Evolutionary conservation across 35 echinoderm and acorn worm genomes (phyloP).

Genomic region (Apostichopus californicus): DNA sequence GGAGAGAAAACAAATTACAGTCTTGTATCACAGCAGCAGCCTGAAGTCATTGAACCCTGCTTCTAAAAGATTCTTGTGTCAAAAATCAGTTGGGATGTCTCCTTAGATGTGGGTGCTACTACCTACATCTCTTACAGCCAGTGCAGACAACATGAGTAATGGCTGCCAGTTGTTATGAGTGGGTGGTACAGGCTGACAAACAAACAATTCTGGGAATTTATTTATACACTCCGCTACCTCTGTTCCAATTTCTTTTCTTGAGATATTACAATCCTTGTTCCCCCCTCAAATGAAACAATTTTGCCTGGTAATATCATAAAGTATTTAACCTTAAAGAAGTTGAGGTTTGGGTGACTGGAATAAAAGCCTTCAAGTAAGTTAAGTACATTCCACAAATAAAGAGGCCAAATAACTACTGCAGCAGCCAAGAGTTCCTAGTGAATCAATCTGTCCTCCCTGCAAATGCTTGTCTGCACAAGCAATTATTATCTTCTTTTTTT

Average conservation of each 20-base stretch:
- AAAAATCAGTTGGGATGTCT: too few relatives aligned
- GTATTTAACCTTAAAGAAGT: not conserved
- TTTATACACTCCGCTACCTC: slow-evolving; percentile 5
- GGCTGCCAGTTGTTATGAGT: slow-evolving; percentile 37
- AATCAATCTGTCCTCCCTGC: too few relatives aligned
- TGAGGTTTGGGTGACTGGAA: not conserved
- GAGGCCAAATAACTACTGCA: too few relatives aligned
- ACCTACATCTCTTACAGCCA: too few relatives aligned
- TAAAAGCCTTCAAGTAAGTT: too few relatives aligned
- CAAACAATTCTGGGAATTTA: slow-evolving; percentile 35
- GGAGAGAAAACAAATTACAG: not conserved
- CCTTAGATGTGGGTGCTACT: too few relatives aligned
- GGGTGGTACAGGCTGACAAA: slow-evolving; percentile 29
- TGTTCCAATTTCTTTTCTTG: slow-evolving; percentile 7
- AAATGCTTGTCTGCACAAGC: too few relatives aligned
- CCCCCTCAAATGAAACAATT: not conserved
- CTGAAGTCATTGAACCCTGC: slow-evolving; percentile 18
- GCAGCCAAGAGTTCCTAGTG: too few relatives aligned
- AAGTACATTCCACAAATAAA: too few relatives aligned
- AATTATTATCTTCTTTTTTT: too few relatives aligned
- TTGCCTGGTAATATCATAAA: not conserved
- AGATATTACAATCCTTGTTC: not conserved
- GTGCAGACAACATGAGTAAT: not conserved
- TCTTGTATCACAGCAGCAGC: not conserved
- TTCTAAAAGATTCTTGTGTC: too few relatives aligned